Conservation (phyloP, 2,888 invertebrate genomes). For the Spialia ferax region DNA sequence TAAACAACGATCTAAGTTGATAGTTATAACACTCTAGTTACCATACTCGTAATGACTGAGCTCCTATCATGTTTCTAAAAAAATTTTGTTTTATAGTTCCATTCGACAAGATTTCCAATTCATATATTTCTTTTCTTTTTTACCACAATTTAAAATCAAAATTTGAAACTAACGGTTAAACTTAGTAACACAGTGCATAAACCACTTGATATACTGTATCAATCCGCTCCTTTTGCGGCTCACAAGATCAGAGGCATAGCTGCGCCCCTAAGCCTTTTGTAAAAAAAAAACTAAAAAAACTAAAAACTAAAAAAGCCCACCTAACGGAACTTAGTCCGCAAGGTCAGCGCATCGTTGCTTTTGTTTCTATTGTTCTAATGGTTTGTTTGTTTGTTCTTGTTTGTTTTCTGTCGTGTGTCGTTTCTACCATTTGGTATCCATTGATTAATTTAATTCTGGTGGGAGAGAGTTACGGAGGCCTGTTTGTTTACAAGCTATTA, state of each 20-base stretch:
- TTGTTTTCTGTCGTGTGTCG: slow-evolving; percentile 1
- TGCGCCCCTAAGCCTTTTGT: slow-evolving; percentile 66
- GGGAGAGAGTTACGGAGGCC: neutral
- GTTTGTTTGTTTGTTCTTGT: slow-evolving; percentile 28
- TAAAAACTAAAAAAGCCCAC: slow-evolving; percentile 50
- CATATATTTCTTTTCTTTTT: no score
- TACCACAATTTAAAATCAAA: neutral
- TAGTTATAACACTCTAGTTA: no score
- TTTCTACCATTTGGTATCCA: slow-evolving; percentile 15
- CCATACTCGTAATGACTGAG: no score
- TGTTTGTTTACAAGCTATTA: slow-evolving; percentile 14
- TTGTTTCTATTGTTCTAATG: slow-evolving; percentile 44
- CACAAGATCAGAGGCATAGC: slow-evolving; percentile 81
- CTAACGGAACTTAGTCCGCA: slow-evolving; percentile 72
- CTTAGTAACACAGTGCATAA: slow-evolving; percentile 49
- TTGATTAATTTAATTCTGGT: slow-evolving; percentile 33
- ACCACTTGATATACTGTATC: slow-evolving; percentile 59
- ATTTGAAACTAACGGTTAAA: slow-evolving; percentile 28
- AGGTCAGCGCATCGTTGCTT: slow-evolving; percentile 76
- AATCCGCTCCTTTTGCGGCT: slow-evolving; percentile 76
- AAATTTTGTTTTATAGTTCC: no score
- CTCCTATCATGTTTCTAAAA: no score
- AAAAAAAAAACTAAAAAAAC: slow-evolving; percentile 65
- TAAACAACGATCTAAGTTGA: no score
- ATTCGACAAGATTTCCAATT: no score